Conservation (phyloP, 2,797 vertebrate genomes). For the Eulemur mongoz region DNA sequence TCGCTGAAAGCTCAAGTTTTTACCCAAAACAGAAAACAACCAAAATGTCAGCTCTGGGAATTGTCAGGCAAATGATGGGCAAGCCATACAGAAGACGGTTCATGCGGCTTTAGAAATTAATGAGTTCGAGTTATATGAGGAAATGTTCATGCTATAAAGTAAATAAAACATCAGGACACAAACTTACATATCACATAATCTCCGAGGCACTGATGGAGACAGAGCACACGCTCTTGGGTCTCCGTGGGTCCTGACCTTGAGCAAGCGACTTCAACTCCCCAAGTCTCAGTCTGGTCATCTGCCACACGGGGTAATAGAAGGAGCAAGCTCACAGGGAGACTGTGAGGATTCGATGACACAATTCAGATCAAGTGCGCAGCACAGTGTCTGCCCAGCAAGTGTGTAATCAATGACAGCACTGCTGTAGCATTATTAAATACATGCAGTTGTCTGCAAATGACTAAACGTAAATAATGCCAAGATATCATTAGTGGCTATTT, state of each 20-base stretch:
- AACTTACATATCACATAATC: neutral
- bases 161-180: neutral
- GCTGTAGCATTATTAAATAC: neutral
- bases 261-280: neutral
- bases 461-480: neutral
- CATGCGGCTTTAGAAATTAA: neutral
- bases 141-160: neutral
- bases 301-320: neutral
- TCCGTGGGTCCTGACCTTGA: neutral
- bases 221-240: neutral
- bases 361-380: neutral
- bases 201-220: neutral
- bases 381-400: neutral
- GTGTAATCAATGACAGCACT: neutral
- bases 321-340: neutral
- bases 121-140: neutral
- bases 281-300: neutral
- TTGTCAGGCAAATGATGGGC: neutral
- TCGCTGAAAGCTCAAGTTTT: neutral
- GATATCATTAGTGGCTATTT: neutral
- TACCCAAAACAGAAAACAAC: neutral
- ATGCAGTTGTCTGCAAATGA: neutral
- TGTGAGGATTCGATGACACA: neutral
- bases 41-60: neutral
- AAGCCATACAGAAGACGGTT: neutral